Base-by-base conservation (phyloP, 2,113 vertebrate genomes). In the Catharus minimus region DNA sequence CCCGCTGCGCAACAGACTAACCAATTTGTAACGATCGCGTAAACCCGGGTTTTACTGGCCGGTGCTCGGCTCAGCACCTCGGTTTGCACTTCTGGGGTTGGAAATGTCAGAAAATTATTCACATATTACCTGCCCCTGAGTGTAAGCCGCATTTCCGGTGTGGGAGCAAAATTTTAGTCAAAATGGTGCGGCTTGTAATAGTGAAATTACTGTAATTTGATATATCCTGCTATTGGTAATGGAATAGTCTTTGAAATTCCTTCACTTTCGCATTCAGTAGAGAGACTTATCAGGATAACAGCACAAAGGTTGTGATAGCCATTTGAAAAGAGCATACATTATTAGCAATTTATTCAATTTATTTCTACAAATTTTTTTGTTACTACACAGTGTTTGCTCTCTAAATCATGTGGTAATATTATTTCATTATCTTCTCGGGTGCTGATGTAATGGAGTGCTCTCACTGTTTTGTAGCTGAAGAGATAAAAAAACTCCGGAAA, bases 401-500 rank as follows among this genome's bases (percentile, higher is more conserved):
- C 30, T 22, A 36, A 56, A 53, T 61, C 7, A 8, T 12, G 5
- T 7, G 19, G 23, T 52, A 72, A 30, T 15, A 8, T 86, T 87
- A 33, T 52, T 49, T 58, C 41, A 4, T 23, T 68, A 15, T 72
- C 86, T 91, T 32, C 14, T 13, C 17, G 72, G 58, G 21, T 76
- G 75, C 82, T 50, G 60, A 39, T 87, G 7, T 95, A 76, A 89
- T 58, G 50, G 61, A 88, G 44, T 58, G 20, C 22, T 94, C 57
- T 95, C 32, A 3, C 78, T 95, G 39, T 97, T 96, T 93, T 97
- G 62, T 95, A 99, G 99, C 98, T 44, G 98, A 99, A 95, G 99
- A 99, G 96, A 99, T 99, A 68, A 98, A 98, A 93, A 98, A 98
- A 36, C 97, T 99, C 66, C 98, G 99, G 28, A 98, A 98, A 83